Conservation (phyloP, 2,113 vertebrate species). For the Microcebus tavaratra region DNA sequence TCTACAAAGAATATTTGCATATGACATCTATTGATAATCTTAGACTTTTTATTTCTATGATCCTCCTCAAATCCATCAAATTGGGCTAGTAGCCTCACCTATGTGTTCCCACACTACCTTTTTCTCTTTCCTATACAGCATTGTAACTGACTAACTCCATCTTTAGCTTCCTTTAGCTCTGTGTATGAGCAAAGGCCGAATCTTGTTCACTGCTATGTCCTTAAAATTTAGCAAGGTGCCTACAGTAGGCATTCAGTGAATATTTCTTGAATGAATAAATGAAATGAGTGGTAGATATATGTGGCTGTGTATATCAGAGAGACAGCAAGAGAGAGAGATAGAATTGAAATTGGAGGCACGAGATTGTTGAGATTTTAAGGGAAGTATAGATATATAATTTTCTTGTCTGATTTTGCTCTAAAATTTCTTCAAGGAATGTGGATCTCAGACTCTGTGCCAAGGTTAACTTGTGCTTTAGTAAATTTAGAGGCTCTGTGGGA, state of each 20-base stretch:
- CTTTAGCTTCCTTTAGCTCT: not conserved
- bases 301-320: not conserved
- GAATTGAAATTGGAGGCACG: not conserved
- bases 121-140: not conserved
- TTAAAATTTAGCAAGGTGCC: not conserved
- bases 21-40: not conserved
- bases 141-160: not conserved
- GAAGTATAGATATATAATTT: not conserved
- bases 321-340: not conserved
- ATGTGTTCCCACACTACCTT: not conserved
- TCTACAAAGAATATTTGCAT: not conserved
- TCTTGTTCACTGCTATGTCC: not conserved
- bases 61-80: not conserved
- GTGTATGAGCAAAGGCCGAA: not conserved
- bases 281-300: not conserved
- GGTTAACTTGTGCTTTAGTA: not conserved
- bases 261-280: not conserved
- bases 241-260: not conserved
- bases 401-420: not conserved
- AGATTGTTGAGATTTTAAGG: not conserved
- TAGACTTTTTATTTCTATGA: not conserved
- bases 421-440: not conserved
- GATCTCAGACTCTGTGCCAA: not conserved
- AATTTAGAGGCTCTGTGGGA: not conserved
- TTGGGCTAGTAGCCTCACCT: not conserved